Base-by-base conservation (phyloP, 1,140 invertebrate genomes). In the Drosophila tani region DNA sequence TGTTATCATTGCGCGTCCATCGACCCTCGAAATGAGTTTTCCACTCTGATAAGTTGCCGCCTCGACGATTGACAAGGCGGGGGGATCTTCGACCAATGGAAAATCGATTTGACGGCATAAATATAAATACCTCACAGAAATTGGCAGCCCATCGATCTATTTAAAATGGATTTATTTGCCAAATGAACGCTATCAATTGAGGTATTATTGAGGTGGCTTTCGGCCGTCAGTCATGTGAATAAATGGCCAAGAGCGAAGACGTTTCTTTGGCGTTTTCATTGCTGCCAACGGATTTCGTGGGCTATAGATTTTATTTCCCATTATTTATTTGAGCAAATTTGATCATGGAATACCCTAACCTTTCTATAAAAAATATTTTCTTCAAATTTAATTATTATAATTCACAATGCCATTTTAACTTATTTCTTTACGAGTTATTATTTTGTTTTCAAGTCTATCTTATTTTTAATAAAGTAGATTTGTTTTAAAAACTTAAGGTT, bases 1-100 rank as follows among this genome's bases (percentile, higher is more conserved):
- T 70, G 67, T 70, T 70, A 70, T 70, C 63, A 70, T 70, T 73
- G n/a, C 67, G 45, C 27, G 69, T 73, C 38, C 66, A 46, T 51
- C 67, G 69, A 71, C 69, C 69, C 66, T 40, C 27, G n/a, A 38
- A 70, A 73, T 66, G 27, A 19, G 62, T 69, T 69, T 58, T 49
- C 35, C 60, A 17, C 19, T 38, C 58, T 67, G 67, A 70, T 70
- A 70, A 70, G 32, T 70, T 19, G 14, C 17, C 24, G 40, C 14
- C 6, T 3, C 66, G 62, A 67, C 38, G 67, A 70, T 68, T 68
- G 67, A 70, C 63, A 45, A n/a, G 49, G 17, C 64, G 15, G 19
- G 15, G 17, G 24, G 40, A 68, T 70, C 49, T 21, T 15, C n/a
- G n/a, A 17, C 49, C 49, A 46, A 46, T 68, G 41, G 40, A 46